Evolutionary conservation across 2,888 invertebrate genomes (phyloP).

Genomic region (Drosophila meridionalis): DNA sequence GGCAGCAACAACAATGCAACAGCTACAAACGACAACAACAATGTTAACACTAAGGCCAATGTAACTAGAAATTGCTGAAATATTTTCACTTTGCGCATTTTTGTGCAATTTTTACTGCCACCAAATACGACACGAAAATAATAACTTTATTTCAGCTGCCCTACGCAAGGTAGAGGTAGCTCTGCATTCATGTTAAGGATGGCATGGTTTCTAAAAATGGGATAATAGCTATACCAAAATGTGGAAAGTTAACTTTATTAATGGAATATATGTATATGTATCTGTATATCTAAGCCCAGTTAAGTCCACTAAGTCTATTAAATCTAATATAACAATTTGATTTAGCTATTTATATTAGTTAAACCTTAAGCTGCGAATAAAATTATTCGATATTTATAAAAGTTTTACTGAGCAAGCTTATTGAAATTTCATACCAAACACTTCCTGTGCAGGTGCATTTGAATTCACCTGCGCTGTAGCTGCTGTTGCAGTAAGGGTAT

Average conservation of each 20-base stretch:
- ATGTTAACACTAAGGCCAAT: slow-evolving; percentile 35
- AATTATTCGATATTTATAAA: neutral
- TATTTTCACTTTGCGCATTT: slow-evolving; percentile 69
- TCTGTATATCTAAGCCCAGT: no score
- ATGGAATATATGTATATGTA: neutral
- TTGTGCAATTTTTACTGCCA: slow-evolving; percentile 45
- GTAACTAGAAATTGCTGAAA: slow-evolving; percentile 58
- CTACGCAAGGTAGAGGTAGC: neutral
- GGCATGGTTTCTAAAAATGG: neutral
- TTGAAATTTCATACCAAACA: neutral
- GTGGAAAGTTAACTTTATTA: neutral
- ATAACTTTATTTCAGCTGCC: slow-evolving; percentile 61
- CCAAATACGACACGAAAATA: slow-evolving; percentile 50
- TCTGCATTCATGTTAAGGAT: neutral
- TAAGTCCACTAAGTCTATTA: no score
- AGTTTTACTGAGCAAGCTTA: neutral
- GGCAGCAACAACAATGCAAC: slow-evolving; percentile 16
- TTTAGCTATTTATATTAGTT: no score
- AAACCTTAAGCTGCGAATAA: neutral
- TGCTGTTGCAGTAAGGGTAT: slow-evolving; percentile 29
- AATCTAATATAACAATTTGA: no score
- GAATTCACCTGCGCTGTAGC: neutral
- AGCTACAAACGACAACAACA: slow-evolving; percentile 24
- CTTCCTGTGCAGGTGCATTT: neutral
- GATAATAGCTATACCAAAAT: neutral